phyloP scores from a whole-genome alignment of 2,113 vertebrate genomes.

The Ahaetulla prasina region DNA sequence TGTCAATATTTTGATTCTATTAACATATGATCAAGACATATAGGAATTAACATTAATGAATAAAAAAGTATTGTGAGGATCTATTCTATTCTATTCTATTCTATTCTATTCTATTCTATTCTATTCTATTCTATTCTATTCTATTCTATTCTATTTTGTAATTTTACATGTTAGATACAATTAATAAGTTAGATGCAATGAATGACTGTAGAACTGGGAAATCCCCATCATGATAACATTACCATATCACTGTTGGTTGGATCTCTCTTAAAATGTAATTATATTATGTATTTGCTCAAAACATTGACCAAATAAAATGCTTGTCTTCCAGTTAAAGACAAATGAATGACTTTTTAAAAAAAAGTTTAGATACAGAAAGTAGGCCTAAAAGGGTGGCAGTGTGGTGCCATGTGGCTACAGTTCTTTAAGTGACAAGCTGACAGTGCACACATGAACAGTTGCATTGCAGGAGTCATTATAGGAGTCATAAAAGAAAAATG shows the following conservation, averaged over 20 bases:
- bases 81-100: too few species aligned
- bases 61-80: not conserved
- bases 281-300: not conserved
- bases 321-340: not conserved
- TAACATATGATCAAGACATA: not conserved
- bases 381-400: not conserved
- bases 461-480: not conserved
- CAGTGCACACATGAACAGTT: not conserved
- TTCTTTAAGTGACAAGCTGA: not conserved
- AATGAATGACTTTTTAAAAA: not conserved
- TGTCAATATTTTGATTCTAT: not conserved
- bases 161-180: not conserved
- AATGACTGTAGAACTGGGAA: not conserved
- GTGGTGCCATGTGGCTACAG: not conserved
- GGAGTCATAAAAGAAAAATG: not conserved
- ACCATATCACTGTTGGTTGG: not conserved
- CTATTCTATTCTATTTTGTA: too few species aligned
- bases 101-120: too few species aligned
- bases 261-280: not conserved
- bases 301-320: not conserved
- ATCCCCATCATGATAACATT: not conserved
- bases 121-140: too few species aligned
- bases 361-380: not conserved
- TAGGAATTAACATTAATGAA: not conserved
- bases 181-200: not conserved